A percentile compares a stretch with the other conserved stretches of the same genome.
These are phyloP conservation scores for Zophobas atratus DNA, from an alignment of 1,140 invertebrate species.

Conservation along the genomic window DNA sequence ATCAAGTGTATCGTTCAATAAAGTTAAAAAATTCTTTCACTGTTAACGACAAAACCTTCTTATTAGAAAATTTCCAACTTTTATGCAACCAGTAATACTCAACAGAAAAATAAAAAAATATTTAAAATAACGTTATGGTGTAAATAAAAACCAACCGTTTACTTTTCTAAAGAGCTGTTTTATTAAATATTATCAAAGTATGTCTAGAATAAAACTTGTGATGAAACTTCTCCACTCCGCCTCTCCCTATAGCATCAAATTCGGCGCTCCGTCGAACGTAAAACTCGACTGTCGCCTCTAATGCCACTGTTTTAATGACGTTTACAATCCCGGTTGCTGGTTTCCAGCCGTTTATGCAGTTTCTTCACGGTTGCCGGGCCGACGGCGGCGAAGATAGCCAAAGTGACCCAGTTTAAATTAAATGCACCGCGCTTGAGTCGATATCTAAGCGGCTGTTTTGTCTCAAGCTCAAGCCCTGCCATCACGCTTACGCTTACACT, in stretches of 20 bases:
- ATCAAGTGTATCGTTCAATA: no score
- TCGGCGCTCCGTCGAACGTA: not conserved
- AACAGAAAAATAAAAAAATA: no score
- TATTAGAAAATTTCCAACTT: no score
- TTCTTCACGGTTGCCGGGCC: constrained; percentile 19
- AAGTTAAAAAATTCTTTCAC: no score
- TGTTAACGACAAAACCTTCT: no score
- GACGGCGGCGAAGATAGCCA: constrained; percentile 15
- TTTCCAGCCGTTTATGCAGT: constrained; percentile 35
- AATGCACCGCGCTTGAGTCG: constrained; percentile 21
- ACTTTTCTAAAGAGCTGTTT: no score
- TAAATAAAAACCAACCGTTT: no score
- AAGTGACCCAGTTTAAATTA: constrained; percentile 42
- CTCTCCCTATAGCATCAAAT: not conserved
- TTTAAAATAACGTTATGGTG: no score
- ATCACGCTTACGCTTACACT: constrained; percentile 37
- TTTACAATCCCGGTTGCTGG: constrained; percentile 17
- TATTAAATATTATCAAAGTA: no score
- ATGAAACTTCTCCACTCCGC: no score
- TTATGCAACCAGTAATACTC: no score
- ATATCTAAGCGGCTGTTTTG: constrained; percentile 5
- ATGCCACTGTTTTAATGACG: constrained; percentile 19
- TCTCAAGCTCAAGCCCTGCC: constrained; percentile 1
- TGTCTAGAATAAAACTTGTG: no score
- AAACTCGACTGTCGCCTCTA: not conserved